phyloP scores from a whole-genome alignment of 1,140 invertebrate species.

The Archivesica marissinica region DNA sequence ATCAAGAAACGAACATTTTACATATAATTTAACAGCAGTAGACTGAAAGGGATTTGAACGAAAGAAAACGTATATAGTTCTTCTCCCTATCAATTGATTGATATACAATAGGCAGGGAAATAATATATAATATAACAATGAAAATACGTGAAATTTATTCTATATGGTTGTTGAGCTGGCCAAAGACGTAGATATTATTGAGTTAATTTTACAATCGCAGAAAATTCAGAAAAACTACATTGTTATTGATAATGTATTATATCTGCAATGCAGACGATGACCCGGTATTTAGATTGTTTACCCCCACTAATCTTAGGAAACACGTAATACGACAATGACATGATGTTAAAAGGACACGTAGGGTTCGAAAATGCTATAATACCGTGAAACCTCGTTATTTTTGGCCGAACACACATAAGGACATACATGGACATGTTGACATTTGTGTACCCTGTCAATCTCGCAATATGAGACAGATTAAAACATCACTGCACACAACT shows the following conservation, averaged over 20 bases:
- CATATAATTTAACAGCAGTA: no score
- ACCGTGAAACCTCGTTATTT: conserved; percentile 48
- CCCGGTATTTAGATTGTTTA: conserved; percentile 22
- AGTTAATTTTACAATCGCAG: no score
- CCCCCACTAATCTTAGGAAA: conserved; percentile 19
- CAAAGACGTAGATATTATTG: no score
- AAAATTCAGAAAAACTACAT: no score
- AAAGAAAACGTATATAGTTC: no score
- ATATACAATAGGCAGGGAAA: no score
- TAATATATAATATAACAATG: no score
- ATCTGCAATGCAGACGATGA: conserved; percentile 50
- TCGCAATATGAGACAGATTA: conserved; percentile 10
- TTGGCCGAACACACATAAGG: conserved; percentile 59
- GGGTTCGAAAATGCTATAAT: conserved; percentile 57
- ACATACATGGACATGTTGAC: conserved; percentile 31
- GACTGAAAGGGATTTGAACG: no score
- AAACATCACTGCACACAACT: conserved; percentile 51
- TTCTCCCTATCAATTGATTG: no score
- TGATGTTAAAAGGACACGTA: conserved; percentile 56
- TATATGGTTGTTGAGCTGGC: no score
- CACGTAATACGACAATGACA: conserved; percentile 50
- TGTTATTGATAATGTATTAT: conserved; percentile 58
- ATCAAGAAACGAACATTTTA: no score
- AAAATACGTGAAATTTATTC: no score
- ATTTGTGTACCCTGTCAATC: conserved; percentile 61